Evolutionary conservation across 2,113 vertebrate genomes (phyloP), one percentile per base, ranked within the genome.

Genomic region (Thunnus maccoyii): DNA sequence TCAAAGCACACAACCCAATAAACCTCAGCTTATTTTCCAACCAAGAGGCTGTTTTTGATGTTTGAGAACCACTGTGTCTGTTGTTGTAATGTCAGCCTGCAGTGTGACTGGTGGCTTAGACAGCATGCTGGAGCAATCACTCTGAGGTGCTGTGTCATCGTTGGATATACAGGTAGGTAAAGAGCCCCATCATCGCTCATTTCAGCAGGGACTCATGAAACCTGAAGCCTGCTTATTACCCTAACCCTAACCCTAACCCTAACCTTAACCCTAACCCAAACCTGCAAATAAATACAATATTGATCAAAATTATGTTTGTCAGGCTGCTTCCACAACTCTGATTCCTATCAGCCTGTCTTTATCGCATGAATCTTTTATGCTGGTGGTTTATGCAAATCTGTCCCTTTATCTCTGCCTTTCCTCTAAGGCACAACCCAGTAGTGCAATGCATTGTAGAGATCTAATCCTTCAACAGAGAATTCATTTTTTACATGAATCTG

Each of bases 311-410:
- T 41, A 9, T 41, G 7, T 56, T 51, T 41, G 60, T 62, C 51
- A 16, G 15, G 18, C 22, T 22, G 22, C 61, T 63, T 65, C 9
- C 6, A 4, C 2, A 14, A 13, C 46, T 5, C 9, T 41, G 8
- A 41, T 41, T 41, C 11, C 20, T 25, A 12, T 74, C 61, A 64
- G 8, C 50, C 41, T 48, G 57, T 61, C 65, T 63, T 73, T 60
- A 76, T 80, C 51, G 0, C 20, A 71, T 73, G 15, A 62, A 78
- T 82, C 41, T 76, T 83, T 86, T 22, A 80, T 71, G 48, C 52
- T 52, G 58, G 30, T 61, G 52, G 18, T 67, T 79, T 68, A 86
- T 85, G 72, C 69, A 80, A 89, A 89, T 86, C 56, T 13, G 22
- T 16, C 54, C 32, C 44, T 75, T 83, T 65, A 58, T 80, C 65